phyloP scores from a whole-genome alignment of 2,888 invertebrate genomes.

The Euspilapteryx auroguttella region DNA sequence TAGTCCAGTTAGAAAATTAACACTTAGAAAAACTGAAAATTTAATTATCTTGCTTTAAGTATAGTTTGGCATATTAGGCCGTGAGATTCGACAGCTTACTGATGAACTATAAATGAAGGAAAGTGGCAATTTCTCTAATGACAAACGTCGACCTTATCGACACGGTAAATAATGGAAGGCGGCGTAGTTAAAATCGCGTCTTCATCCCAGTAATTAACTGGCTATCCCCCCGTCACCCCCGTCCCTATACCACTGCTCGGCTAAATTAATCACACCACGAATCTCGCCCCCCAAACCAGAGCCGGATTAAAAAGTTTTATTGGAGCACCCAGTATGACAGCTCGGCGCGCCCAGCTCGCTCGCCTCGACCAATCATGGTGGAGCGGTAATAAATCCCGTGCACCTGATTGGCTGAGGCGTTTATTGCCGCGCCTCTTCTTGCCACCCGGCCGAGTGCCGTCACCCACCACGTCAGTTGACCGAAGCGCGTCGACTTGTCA shows the following conservation, averaged over 20 bases:
- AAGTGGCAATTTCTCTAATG: conserved; percentile 47
- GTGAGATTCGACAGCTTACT: conserved; percentile 24
- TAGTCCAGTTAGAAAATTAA: too few species aligned
- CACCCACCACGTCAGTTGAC: conserved; percentile 53
- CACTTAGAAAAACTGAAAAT: too few species aligned
- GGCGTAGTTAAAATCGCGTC: conserved; percentile 55
- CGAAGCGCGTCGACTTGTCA: conserved; percentile 56
- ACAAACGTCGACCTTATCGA: conserved; percentile 52
- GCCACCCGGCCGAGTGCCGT: conserved; percentile 43
- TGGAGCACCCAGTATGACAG: conserved; percentile 47
- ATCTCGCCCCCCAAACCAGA: conserved; percentile 54
- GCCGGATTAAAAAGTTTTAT: conserved; percentile 59
- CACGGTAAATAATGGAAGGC: conserved; percentile 54
- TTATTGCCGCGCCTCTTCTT: conserved; percentile 24
- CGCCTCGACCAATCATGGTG: conserved; percentile 23
- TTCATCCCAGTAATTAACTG: conserved; percentile 56
- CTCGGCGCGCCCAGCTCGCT: conserved; percentile 26
- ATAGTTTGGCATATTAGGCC: too few species aligned
- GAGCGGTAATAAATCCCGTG: conserved; percentile 14
- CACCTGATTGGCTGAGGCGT: conserved; percentile 22
- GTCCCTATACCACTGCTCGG: conserved; percentile 16
- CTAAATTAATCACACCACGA: conserved; percentile 59
- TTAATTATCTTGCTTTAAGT: too few species aligned
- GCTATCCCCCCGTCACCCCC: conserved; percentile 14
- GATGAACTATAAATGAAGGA: conserved; percentile 47